Evolutionary conservation across 2,888 invertebrate genomes (phyloP), one percentile per base, ranked within the genome.

Genomic region (Nycteola revayana): DNA sequence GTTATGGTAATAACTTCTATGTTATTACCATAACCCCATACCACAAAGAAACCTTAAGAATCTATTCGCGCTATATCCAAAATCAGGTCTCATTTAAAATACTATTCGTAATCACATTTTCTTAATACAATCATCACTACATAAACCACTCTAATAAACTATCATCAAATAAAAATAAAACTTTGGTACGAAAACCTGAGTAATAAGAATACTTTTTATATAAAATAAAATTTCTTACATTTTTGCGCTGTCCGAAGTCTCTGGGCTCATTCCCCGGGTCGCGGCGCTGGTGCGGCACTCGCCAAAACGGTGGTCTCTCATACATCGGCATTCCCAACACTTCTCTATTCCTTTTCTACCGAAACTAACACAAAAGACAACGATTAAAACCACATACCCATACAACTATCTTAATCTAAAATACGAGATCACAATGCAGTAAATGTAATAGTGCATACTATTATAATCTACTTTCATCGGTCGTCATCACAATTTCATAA

Each of bases 261-360:
- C 80, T 71, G 27, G 70, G 57, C 39, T 75, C 83, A 36, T 85
- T 78, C 26, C 79, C 90, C 38, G 90, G 89, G 46, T 89, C 87
- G 1, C 42, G 66, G 6, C 88, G 73, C 45, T 76, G 76, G 48
- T 80, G 78, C 4, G 90, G 90, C 25, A 90, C 77, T 22, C 90
- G 83, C 92, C 92, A 92, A 75, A 92, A 92, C 27, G 92, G 84
- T 28, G 92, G 92, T 52, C 92, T 83, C 67, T 92, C 90, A 74
- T 91, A 91, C 66, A 75, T 54, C 56, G 91, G 89, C 91, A 91
- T 91, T 43, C 42, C 60, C 38, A n/a, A 32, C 9, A 30, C 42
- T 55, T 32, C 27, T 36, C 33, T 39, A 36, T 49, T 56, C 36
- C 33, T 42, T 49, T 41, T 47, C 44, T 55, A 39, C 41, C 42